phyloP scores from a whole-genome alignment of 2,113 vertebrate genomes.

The Odocoileus virginianus region DNA sequence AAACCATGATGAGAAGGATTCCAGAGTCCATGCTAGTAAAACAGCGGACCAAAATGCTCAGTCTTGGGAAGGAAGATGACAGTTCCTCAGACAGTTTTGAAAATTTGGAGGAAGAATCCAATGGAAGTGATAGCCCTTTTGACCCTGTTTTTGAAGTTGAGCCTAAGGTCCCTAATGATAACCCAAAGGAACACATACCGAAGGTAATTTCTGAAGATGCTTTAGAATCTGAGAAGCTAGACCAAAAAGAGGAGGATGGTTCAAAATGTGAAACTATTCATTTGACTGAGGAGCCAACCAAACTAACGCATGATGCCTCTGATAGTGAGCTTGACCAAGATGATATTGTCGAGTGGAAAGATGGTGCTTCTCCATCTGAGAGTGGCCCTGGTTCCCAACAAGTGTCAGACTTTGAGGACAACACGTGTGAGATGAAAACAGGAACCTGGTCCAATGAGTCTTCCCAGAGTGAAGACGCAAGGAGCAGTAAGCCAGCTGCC shows the following conservation, averaged over 20 bases:
- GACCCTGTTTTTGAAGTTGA: slow-evolving; percentile 68
- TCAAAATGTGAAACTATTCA: slow-evolving; percentile 74
- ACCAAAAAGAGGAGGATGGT: slow-evolving; percentile 79
- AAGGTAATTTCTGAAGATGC: slow-evolving; percentile 73
- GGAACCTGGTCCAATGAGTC: slow-evolving; percentile 84
- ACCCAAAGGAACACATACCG: slow-evolving; percentile 74
- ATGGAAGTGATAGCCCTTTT: slow-evolving; percentile 79
- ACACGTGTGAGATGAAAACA: slow-evolving; percentile 78
- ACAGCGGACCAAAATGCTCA: slow-evolving; percentile 85
- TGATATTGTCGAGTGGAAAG: slow-evolving; percentile 80
- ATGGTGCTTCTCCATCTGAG: slow-evolving; percentile 79
- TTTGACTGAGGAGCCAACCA: slow-evolving; percentile 76
- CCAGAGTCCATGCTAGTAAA: slow-evolving; percentile 86
- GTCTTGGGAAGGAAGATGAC: slow-evolving; percentile 80
- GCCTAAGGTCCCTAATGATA: slow-evolving; percentile 73
- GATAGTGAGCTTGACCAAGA: slow-evolving; percentile 84
- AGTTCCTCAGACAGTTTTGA: slow-evolving; percentile 84
- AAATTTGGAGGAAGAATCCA: slow-evolving; percentile 83
- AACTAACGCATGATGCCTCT: slow-evolving; percentile 73
- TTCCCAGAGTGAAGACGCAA: slow-evolving; percentile 84
- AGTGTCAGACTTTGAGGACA: slow-evolving; percentile 83
- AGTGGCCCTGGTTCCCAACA: slow-evolving; percentile 85
- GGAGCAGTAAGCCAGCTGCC: slow-evolving; percentile 83
- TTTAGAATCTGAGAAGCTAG: slow-evolving; percentile 71
- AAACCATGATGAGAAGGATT: slow-evolving; percentile 87